Evolutionary conservation across 2,113 vertebrate species (phyloP), one percentile per base, ranked within the genome.

Genomic region (Clarias macrocephalus): DNA sequence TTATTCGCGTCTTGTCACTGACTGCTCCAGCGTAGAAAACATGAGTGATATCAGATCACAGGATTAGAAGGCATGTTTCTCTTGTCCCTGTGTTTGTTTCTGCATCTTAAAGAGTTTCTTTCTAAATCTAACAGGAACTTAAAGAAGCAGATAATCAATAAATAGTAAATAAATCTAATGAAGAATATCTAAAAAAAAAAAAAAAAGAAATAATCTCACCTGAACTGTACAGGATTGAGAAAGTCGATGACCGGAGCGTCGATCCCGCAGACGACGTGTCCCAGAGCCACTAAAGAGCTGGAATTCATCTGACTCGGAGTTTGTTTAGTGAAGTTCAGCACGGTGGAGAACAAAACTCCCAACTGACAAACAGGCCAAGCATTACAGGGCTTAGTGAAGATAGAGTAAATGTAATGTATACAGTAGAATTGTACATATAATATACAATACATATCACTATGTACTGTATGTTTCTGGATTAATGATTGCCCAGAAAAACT

Each of bases 191-290:
- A 2, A 54, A 28, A n/a, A 7, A 48, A 54, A 28, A n/a, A 7
- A 48, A 48, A 48, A 8, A 30, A 15, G 42, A 59, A 7, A 59
- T 80, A 66, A 56, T 72, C 91, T 91, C 86, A 96, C 96, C 96
- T 95, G 90, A 96, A 96, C 92, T 96, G 94, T 16, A 94, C 84
- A 8, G 94, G 89, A 80, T 95, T 95, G 25, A 96, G 93, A 12
- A 33, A 85, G n/a, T 72, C 88, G 1, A 96, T 93, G 37, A 94
- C 92, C 25, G 91, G 37, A 42, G 68, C 54, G 63, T 92, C 93
- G 23, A 95, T 93, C 33, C 96, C 96, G 33, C 96, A 96, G 79
- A 96, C 83, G 12, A 94, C 92, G 90, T 96, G 65, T 65, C 96
- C 96, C 91, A 96, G 88, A 1, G 95, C 92, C 65, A 95, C 94